Evolutionary conservation across 2,797 vertebrate species (phyloP).

Genomic region (Phoeniculus purpureus): DNA sequence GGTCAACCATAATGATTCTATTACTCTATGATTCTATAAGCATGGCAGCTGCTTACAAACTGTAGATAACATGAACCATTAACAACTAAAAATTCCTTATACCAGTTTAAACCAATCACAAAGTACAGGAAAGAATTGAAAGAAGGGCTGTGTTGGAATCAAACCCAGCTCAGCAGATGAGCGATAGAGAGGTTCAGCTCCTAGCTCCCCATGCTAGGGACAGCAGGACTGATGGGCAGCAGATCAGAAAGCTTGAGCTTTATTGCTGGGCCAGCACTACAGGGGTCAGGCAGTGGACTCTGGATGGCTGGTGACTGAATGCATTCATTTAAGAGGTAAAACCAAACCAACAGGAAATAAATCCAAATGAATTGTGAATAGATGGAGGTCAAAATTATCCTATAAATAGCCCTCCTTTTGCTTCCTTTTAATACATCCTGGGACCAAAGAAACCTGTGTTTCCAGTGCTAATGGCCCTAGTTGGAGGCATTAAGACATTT

Average conservation of each 20-base stretch:
- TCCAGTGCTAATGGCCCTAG: conserved; percentile 64
- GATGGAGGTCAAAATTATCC: not conserved
- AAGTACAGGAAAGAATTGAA: not conserved
- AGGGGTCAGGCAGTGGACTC: not conserved
- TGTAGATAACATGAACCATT: not conserved
- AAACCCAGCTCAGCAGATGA: not conserved
- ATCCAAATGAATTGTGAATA: conserved; percentile 45
- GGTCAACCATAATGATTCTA: too few relatives aligned
- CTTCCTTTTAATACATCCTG: conserved; percentile 37
- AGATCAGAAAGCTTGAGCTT: not conserved
- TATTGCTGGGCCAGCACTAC: not conserved
- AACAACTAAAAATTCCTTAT: not conserved
- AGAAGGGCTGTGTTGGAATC: not conserved
- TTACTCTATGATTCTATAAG: too few relatives aligned
- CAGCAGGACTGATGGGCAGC: not conserved
- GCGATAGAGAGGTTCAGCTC: rapidly evolving
- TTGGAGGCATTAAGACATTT: conserved; percentile 67
- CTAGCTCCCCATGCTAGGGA: rapidly evolving
- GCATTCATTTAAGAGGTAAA: not conserved
- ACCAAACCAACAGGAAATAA: conserved; percentile 37
- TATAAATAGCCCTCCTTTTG: conserved; percentile 40
- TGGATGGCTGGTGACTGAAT: not conserved
- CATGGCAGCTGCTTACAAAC: not conserved
- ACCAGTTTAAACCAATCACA: not conserved
- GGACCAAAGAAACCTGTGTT: conserved; percentile 18